Conservation (phyloP, 2,113 vertebrate species). For the Bungarus multicinctus region DNA sequence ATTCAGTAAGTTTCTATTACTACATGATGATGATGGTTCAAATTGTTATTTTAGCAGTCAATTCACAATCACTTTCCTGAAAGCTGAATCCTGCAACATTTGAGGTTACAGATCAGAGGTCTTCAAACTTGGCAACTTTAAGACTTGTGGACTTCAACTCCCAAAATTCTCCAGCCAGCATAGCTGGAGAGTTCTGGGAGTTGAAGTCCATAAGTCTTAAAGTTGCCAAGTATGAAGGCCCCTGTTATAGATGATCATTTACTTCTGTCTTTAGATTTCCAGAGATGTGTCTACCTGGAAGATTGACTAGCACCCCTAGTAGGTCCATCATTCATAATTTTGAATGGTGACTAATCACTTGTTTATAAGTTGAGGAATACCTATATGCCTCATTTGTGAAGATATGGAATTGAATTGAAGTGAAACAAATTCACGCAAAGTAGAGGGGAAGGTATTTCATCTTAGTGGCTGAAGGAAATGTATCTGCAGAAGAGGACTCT, state of each 20-base stretch:
- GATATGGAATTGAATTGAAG: neutral
- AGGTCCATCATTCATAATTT: neutral
- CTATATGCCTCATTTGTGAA: neutral
- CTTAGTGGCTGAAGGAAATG: neutral
- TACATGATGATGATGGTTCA: neutral
- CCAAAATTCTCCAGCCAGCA: too few relatives aligned
- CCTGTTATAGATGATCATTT: neutral
- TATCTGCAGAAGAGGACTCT: neutral
- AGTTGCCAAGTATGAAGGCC: too few relatives aligned
- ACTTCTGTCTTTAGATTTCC: neutral
- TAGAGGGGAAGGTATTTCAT: neutral
- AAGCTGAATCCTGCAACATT: neutral
- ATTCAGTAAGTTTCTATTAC: neutral
- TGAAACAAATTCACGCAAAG: neutral
- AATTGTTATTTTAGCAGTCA: neutral
- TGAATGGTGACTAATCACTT: neutral
- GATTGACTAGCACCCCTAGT: neutral
- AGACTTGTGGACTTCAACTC: too few relatives aligned
- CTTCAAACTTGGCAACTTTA: too few relatives aligned
- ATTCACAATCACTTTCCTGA: neutral
- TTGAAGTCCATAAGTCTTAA: too few relatives aligned
- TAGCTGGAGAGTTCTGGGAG: too few relatives aligned
- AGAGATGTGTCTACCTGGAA: neutral
- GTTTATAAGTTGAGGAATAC: neutral
- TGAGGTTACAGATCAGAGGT: neutral